A percentile compares a stretch with the other conserved stretches of the same genome.
Conservation (phyloP, 2,797 vertebrate species). For the Gallirallus australis region DNA sequence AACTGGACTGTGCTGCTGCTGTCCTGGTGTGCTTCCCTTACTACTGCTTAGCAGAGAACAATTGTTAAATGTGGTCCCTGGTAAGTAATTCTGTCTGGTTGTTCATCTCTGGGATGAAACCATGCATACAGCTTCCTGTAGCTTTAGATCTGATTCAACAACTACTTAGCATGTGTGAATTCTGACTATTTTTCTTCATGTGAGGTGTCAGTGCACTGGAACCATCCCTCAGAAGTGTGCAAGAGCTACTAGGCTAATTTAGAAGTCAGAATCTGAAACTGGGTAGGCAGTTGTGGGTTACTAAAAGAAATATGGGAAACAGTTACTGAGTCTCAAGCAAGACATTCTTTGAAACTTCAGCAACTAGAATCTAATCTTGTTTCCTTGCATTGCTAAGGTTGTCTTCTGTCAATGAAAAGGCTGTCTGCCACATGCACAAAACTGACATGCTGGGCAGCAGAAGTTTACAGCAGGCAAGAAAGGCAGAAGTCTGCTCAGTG, state of each 20-base stretch:
- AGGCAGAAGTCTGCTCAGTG: neutral
- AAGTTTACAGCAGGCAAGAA: neutral
- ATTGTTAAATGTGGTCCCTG: neutral
- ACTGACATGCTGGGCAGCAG: neutral
- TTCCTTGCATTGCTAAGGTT: neutral
- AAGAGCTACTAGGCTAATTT: neutral
- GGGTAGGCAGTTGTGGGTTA: neutral
- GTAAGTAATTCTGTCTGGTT: neutral
- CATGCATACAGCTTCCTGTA: neutral
- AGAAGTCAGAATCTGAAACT: neutral
- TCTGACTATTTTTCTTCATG: neutral
- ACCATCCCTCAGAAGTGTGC: neutral
- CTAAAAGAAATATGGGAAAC: neutral
- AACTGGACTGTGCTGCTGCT: neutral
- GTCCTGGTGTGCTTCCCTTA: neutral
- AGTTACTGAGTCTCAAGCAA: neutral
- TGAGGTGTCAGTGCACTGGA: rapidly evolving
- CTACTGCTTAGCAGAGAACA: neutral
- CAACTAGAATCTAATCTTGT: neutral
- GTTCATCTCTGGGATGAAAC: neutral
- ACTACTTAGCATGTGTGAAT: neutral
- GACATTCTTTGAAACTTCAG: neutral
- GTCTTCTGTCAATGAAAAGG: neutral
- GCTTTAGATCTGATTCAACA: neutral
- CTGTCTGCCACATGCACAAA: neutral